Conservation (phyloP, 2,113 vertebrate genomes). For the Carassius carassius region DNA sequence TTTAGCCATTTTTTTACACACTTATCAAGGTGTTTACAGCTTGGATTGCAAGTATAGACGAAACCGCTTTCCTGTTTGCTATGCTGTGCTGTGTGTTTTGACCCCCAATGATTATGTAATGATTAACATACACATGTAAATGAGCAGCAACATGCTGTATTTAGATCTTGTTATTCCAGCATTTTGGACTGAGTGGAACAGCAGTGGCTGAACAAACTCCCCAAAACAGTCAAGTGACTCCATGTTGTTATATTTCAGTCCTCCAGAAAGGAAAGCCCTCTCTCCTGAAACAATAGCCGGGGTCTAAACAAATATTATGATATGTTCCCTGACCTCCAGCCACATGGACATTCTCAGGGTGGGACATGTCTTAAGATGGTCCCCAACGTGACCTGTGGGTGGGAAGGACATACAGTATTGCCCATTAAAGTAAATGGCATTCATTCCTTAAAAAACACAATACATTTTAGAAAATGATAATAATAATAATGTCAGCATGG, state of each 20-base stretch:
- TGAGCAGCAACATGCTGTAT: not conserved
- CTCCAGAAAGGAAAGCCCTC: conserved; percentile 66
- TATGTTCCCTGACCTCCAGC: conserved; percentile 53
- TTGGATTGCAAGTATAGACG: not conserved
- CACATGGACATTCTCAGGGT: conserved; percentile 32
- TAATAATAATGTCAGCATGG: not conserved
- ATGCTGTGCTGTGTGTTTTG: not conserved
- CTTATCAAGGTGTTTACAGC: not conserved
- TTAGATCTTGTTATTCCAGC: not conserved
- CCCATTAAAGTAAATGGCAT: not conserved
- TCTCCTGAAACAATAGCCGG: conserved; percentile 68
- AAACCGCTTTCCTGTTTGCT: not conserved
- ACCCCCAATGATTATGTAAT: not conserved
- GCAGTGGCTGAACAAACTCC: not conserved
- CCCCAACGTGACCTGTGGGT: not conserved
- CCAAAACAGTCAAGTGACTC: not conserved
- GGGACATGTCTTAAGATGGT: not conserved
- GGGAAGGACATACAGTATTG: not conserved
- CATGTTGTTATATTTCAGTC: conserved; percentile 25
- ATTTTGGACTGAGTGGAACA: not conserved
- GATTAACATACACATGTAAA: not conserved
- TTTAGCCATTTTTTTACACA: not conserved
- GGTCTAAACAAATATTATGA: conserved; percentile 66
- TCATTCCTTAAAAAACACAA: not conserved
- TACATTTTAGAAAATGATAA: not conserved